phyloP scores from a whole-genome alignment of 92 coral and sea anemone genomes.

The Epizoanthus illoricatus region DNA sequence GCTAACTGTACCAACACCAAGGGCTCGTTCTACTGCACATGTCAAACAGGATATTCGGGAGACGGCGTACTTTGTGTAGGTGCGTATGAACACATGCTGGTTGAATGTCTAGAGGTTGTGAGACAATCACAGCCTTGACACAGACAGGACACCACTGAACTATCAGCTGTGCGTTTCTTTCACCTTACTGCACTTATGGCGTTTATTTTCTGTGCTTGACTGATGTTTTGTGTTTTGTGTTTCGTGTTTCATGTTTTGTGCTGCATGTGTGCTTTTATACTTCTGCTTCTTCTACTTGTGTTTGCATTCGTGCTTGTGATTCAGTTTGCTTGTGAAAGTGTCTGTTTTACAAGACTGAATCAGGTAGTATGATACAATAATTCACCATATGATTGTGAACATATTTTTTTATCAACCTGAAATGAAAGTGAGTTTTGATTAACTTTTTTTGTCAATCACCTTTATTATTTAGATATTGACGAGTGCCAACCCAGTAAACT shows the following conservation, averaged over 20 bases:
- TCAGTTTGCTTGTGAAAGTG: too few relatives aligned
- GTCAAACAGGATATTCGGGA: conserved; percentile 77
- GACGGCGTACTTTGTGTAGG: conserved; percentile 61
- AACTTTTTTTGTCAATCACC: neutral
- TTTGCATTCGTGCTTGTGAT: too few relatives aligned
- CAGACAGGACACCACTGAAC: too few relatives aligned
- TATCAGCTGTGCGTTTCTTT: too few relatives aligned
- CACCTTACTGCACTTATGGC: too few relatives aligned
- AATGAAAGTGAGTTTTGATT: neutral
- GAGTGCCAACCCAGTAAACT: conserved; percentile 46
- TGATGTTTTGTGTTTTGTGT: too few relatives aligned
- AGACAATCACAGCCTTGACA: too few relatives aligned
- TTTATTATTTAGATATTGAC: conserved; percentile 40
- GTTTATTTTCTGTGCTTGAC: too few relatives aligned
- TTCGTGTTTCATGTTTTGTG: too few relatives aligned
- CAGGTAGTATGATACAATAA: too few relatives aligned
- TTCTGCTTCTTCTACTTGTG: too few relatives aligned
- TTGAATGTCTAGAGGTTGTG: neutral
- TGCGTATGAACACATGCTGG: neutral
- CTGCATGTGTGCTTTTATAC: neutral
- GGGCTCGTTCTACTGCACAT: conserved; percentile 83
- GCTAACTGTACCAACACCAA: conserved; percentile 88
- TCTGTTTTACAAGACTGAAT: too few relatives aligned
- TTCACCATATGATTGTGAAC: neutral
- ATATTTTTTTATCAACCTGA: neutral